Evolutionary conservation across 1,140 invertebrate species (phyloP).

Genomic region (Bemisia tabaci): DNA sequence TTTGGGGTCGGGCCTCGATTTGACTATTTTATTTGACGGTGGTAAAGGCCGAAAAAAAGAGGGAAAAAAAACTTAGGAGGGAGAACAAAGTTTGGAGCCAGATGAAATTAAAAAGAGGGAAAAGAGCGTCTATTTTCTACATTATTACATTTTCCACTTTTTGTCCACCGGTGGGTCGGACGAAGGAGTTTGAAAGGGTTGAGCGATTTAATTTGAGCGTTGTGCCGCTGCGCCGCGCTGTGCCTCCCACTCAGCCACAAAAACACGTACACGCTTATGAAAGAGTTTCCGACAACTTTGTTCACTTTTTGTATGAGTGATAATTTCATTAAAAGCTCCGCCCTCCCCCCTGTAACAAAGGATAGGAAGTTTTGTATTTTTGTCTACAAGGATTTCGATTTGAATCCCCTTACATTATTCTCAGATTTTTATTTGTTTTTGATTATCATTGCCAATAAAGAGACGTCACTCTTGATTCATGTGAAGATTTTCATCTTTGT

Average conservation of each 20-base stretch:
- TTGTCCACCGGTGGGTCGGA: neutral
- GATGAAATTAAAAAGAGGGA: neutral
- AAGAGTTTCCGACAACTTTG: neutral
- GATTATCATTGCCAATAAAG: too few relatives aligned
- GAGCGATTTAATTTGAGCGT: neutral
- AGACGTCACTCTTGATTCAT: too few relatives aligned
- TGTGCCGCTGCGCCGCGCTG: neutral
- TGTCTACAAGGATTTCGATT: too few relatives aligned
- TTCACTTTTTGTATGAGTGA: neutral
- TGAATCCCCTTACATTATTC: too few relatives aligned
- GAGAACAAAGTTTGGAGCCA: neutral
- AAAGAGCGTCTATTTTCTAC: neutral
- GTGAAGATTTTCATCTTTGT: too few relatives aligned
- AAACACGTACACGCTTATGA: neutral
- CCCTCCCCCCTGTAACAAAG: too few relatives aligned
- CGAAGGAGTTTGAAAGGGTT: neutral
- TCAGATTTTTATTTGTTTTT: too few relatives aligned
- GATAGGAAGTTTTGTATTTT: too few relatives aligned
- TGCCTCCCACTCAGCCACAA: neutral
- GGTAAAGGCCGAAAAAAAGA: neutral
- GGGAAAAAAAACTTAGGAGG: neutral
- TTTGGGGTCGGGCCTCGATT: neutral
- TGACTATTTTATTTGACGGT: neutral
- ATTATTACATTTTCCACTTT: neutral
- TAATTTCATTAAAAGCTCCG: neutral